Base-by-base conservation (phyloP, 2,888 invertebrate genomes). In the Buathra laborator region DNA sequence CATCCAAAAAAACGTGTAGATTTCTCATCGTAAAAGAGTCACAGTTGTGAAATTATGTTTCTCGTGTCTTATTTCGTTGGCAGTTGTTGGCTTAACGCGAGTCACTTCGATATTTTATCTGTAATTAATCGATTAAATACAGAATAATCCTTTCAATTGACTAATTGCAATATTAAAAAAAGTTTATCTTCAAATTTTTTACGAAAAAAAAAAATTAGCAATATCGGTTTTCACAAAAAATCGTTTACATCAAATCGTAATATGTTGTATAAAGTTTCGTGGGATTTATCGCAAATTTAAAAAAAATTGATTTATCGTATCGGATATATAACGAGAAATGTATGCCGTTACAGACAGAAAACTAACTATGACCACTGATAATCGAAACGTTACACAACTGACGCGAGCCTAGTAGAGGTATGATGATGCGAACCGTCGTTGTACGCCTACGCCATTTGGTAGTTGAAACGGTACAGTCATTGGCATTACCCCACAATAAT, bases 1-100 rank as follows among this genome's bases (percentile, higher is more conserved):
- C 4, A 53, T 56, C n/a, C 19, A 29, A 29, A 10, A 66, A 53
- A 66, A n/a, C 24, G 51, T 67, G 74, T 74, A 56, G 43, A 80
- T 67, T 37, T 32, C 32, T 32, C 59, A 59, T 68, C 43, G 37
- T 32, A 67, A 44, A 51, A 53, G 48, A 66, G 78, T 82, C 71
- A 81, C 75, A 77, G 51, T 43, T 53, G 29, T 81, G 10, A 2
- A 70, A 51, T 84, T 84, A 87, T 86, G 86, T 87, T 87, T 87
- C 85, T 81, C 37, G 16, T 81, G 86, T 87, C 80, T 86, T 85
- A 86, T 77, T 85, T 82, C 56, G 46, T 80, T 78, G 85, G 85
- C 87, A 87, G 87, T 83, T 80, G 68, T 81, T 70, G 19, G 29
- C 24, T 43, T 48, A 48, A 51, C 74, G 43, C 71, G 74, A 53